A percentile compares a stretch with the other conserved stretches of the same genome.
These are phyloP conservation scores for Drosophila formosana DNA, from an alignment of 2,888 invertebrate species.

Conservation along the genomic window DNA sequence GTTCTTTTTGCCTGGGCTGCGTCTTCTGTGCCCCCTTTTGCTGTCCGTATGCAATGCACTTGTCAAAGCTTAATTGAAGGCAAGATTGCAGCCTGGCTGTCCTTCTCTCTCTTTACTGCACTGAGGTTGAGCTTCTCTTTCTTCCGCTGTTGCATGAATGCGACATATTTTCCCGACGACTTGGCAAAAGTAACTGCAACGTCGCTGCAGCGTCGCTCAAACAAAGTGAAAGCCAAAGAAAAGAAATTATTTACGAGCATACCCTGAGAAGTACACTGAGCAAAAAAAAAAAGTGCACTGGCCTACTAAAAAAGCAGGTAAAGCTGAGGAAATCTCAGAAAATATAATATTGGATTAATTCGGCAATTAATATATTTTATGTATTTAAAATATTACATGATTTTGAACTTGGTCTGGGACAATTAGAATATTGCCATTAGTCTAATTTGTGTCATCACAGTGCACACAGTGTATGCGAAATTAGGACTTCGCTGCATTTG, in stretches of 20 bases:
- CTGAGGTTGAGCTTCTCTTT: slow-evolving; percentile 6
- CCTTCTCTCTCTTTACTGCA: background rate
- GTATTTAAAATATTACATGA: background rate
- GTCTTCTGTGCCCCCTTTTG: slow-evolving; percentile 34
- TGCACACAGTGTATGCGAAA: slow-evolving; percentile 5
- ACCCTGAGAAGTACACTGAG: slow-evolving; percentile 46
- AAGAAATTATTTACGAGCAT: slow-evolving; percentile 69
- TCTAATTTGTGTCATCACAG: background rate
- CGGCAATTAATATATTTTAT: background rate
- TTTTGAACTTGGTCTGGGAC: background rate
- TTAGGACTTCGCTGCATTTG: slow-evolving; percentile 22
- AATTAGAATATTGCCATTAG: background rate
- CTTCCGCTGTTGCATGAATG: slow-evolving; percentile 55
- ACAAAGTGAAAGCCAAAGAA: slow-evolving; percentile 77
- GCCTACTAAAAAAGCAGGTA: background rate
- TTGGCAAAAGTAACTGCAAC: slow-evolving; percentile 77
- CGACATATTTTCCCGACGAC: slow-evolving; percentile 81
- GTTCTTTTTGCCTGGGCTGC: slow-evolving; percentile 30
- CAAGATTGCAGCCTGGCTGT: slow-evolving; percentile 72
- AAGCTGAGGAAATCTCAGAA: too few relatives aligned
- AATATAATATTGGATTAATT: background rate
- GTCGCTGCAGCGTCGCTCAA: slow-evolving; percentile 59
- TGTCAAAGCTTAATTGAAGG: slow-evolving; percentile 84
- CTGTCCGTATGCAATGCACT: slow-evolving; percentile 79
- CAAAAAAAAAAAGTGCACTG: slow-evolving; percentile 5